Evolutionary conservation across 1,140 invertebrate genomes (phyloP).

Genomic region (Drosophila parvula): DNA sequence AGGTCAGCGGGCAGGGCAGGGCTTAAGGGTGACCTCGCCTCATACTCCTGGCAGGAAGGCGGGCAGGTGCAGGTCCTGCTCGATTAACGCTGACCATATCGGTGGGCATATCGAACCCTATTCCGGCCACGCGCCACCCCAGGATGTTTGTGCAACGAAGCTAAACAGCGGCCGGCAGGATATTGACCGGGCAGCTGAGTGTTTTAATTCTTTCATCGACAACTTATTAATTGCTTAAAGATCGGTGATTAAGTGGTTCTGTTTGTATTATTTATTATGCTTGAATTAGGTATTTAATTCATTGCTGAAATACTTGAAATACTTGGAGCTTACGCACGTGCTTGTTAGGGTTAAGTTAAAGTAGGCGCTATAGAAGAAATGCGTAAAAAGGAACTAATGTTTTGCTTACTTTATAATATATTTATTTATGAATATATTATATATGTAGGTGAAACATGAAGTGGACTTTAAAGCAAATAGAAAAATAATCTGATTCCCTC

Average conservation of each 20-base stretch:
- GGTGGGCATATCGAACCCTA: slow-evolving; percentile 1
- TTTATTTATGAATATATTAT: too few species aligned
- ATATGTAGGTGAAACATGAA: background rate
- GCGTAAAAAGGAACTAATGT: too few species aligned
- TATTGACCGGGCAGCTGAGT: slow-evolving; percentile 16
- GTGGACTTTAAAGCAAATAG: background rate
- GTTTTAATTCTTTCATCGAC: background rate
- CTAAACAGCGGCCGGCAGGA: slow-evolving; percentile 33
- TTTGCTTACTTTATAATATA: too few species aligned
- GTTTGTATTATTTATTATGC: background rate
- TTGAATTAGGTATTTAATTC: too few species aligned
- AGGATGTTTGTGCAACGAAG: slow-evolving; percentile 37
- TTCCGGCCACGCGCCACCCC: background rate
- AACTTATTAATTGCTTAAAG: slow-evolving; percentile 1
- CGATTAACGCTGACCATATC: slow-evolving; percentile 64
- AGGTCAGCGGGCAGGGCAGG: background rate
- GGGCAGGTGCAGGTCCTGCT: slow-evolving; percentile 64
- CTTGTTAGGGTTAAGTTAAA: too few species aligned
- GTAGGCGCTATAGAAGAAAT: too few species aligned
- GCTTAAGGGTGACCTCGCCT: background rate
- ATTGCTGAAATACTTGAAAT: too few species aligned
- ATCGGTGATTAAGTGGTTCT: slow-evolving; percentile 16
- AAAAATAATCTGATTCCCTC: background rate
- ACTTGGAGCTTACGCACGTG: too few species aligned
- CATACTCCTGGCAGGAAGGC: background rate